Base-by-base conservation (phyloP, 2,797 vertebrate species). In the Melanogrammus aeglefinus region DNA sequence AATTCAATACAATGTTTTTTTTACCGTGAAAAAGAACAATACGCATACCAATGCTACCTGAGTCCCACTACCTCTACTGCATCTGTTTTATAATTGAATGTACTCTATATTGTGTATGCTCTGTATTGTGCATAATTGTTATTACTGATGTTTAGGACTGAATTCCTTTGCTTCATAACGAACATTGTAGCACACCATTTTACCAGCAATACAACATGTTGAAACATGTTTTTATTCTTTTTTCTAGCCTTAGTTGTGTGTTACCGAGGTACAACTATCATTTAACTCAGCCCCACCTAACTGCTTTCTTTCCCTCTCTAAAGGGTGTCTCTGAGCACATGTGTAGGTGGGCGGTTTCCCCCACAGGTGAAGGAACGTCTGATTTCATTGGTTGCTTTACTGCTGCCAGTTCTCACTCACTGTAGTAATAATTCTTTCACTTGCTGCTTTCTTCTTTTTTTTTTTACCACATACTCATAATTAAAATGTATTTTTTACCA, bases 241-340 rank as follows among this genome's bases (percentile, higher is more conserved):
- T 69, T 69, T 74, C 78, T 72, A 80, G 79, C 57, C 51, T n/a
- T 69, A 80, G 47, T 29, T 76, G 71, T 80, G 76, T 77, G 78
- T 57, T 81, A 85, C 80, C 78, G 80, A 88, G 84, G 86, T 90
- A 85, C 83, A 69, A 27, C 63, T 69, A 69, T 69, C 83, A 91
- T 81, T 92, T 91, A 91, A 78, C 77, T 76, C 79, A 81, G 36
- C 82, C 33, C 41, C 1, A 6, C 27, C n/a, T 71, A 79, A 79
- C 78, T 21, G 0, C 77, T 80, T 44, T 33, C 44, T 36, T 18
- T n/a, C 79, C 29, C 35, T 33, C 76, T 44, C 41, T 12, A 12
- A 57, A 75, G 78, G 36, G 79, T 82, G 74, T 74, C 84, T 85
- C 39, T 36, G 0, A 86, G 79, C 36, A 29, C 39, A 72, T 71